Evolutionary conservation across 2,888 invertebrate genomes (phyloP).

Genomic region (Thyatira batis): DNA sequence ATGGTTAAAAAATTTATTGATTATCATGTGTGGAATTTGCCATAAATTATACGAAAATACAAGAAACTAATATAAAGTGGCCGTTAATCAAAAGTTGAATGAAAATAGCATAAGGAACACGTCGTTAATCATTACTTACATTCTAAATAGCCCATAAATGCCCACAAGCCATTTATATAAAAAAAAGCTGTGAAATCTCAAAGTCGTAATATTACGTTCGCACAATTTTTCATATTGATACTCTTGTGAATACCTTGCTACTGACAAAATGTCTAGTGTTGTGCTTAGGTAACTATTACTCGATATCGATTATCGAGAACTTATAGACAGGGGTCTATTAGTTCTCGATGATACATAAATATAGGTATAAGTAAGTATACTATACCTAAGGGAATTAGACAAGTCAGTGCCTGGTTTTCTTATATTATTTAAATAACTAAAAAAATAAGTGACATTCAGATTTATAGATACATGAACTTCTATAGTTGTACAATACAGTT

Average conservation of each 20-base stretch:
- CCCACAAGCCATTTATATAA: conserved; percentile 70
- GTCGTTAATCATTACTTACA: conserved; percentile 62
- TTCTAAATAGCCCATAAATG: conserved; percentile 72
- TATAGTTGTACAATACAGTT: too few relatives aligned
- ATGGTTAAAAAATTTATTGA: too few relatives aligned
- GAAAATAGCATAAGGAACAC: conserved; percentile 44
- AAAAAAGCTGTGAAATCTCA: conserved; percentile 64
- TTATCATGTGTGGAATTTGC: not conserved
- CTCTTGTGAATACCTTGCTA: conserved; percentile 17
- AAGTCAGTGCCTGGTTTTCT: too few relatives aligned
- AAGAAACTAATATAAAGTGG: conserved; percentile 12
- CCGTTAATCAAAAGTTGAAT: conserved; percentile 48
- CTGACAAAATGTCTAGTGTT: conserved; percentile 3
- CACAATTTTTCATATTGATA: conserved; percentile 48
- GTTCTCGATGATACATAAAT: too few relatives aligned
- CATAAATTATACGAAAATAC: not conserved
- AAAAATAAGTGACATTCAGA: too few relatives aligned
- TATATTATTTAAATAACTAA: too few relatives aligned
- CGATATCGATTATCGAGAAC: not conserved
- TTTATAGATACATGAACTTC: too few relatives aligned
- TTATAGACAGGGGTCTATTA: not conserved
- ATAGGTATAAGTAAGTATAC: too few relatives aligned
- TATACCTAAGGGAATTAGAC: too few relatives aligned
- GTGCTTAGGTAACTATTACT: conserved; percentile 16
- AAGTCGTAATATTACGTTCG: conserved; percentile 57